Base-by-base conservation (phyloP, 1,140 invertebrate genomes). In the Calosoma granatense region DNA sequence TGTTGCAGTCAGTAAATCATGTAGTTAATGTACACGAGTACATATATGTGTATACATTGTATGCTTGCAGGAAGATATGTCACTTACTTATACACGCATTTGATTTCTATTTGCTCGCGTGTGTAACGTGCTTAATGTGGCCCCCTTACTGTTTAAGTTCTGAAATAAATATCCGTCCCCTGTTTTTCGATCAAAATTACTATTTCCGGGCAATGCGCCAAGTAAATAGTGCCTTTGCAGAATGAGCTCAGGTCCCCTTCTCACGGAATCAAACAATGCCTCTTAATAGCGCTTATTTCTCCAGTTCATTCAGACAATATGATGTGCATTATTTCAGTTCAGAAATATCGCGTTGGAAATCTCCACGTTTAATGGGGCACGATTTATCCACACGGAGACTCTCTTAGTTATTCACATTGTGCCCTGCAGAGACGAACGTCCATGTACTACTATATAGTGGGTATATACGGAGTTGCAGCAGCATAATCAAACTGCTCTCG, bases 131-230 rank as follows among this genome's bases (percentile, higher is more conserved):
- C n/a, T n/a, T n/a, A n/a, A n/a, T n/a, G n/a, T n/a, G n/a, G n/a
- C n/a, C n/a, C n/a, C n/a, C n/a, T n/a, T n/a, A n/a, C n/a, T n/a
- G n/a, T n/a, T n/a, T n/a, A n/a, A n/a, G n/a, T n/a, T n/a, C 26
- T 12, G 41, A 47, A 12, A 47, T 47, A 47, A 47, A 47, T 47
- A 47, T 47, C 17, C 41, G 9, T 47, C 17, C 41, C 41, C 41
- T 47, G 41, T 47, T 47, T 47, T 47, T 47, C 41, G 41, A 47
- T 17, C 9, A 47, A 47, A 12, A 47, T 47, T 47, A 47, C 41
- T 47, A 17, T 47, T 47, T 47, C 41, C 41, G 4, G 41, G 41
- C 41, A 47, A 9, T 17, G 41, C 4, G 41, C 41, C 41, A 47
- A 47, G 9, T 12, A 30, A 30, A 30, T 30, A 30, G 26, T 6